Percentiles rank a stretch among this genome's conserved stretches.
Conservation (phyloP, 2,888 invertebrate species). For the Pyrrhosoma nymphula region DNA sequence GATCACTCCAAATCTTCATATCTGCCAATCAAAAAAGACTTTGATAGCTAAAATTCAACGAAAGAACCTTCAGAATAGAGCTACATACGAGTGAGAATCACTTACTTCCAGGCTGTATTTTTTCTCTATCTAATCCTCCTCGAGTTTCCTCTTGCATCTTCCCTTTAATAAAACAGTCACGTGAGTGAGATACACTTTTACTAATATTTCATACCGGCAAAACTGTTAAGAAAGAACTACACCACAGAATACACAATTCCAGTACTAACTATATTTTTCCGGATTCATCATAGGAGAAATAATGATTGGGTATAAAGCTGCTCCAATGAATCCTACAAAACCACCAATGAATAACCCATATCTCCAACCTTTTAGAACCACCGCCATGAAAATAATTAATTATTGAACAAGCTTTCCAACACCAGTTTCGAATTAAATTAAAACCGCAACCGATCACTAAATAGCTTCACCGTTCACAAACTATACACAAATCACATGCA, state of each 20-base stretch:
- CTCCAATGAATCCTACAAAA: conserved; percentile 80
- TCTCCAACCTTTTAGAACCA: conserved; percentile 78
- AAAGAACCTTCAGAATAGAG: neutral
- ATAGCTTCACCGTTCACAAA: no score
- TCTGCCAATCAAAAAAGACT: conserved; percentile 77
- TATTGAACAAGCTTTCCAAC: no score
- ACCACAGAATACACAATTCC: neutral
- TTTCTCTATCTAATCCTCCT: conserved; percentile 81
- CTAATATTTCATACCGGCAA: neutral
- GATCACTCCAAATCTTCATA: conserved; percentile 83
- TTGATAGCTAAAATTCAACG: neutral
- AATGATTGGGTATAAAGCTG: conserved; percentile 82
- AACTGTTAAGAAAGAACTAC: neutral
- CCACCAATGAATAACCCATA: conserved; percentile 80
- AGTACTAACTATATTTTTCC: conserved; percentile 83
- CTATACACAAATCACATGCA: no score
- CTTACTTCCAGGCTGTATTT: conserved; percentile 83
- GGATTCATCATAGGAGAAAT: conserved; percentile 83
- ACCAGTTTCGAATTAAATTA: neutral
- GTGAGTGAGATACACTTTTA: conserved; percentile 69
- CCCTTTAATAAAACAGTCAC: conserved; percentile 77
- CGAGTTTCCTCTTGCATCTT: conserved; percentile 80
- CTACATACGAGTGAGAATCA: conserved; percentile 66
- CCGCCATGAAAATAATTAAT: conserved; percentile 39
- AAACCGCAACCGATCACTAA: no score